Conservation (phyloP, 2,888 invertebrate genomes). For the Lepas anatifera region DNA sequence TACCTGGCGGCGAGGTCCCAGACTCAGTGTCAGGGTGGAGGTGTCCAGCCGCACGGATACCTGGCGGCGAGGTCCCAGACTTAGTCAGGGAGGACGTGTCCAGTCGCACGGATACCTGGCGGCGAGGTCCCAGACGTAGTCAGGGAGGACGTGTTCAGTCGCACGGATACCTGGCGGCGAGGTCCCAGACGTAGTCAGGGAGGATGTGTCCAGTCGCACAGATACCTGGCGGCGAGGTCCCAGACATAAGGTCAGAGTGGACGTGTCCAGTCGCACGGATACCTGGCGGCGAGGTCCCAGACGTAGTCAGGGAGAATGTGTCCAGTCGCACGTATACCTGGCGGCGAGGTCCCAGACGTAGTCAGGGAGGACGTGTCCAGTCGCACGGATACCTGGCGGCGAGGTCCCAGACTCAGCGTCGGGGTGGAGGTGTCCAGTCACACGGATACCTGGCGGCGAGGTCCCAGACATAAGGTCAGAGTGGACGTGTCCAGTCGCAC, state of each 20-base stretch:
- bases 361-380: slow-evolving; percentile 69
- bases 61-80: slow-evolving; percentile 28
- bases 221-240: slow-evolving; percentile 33
- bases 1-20: slow-evolving; percentile 32
- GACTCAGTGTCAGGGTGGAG: slow-evolving; percentile 65
- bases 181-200: no score
- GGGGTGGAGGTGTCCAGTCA: slow-evolving; percentile 65
- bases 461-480: no score
- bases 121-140: no score
- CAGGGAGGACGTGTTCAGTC: slow-evolving; percentile 63
- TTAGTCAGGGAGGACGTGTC: slow-evolving; percentile 70
- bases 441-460: slow-evolving; percentile 40
- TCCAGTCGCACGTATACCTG: slow-evolving; percentile 56
- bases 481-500: slow-evolving; percentile 66
- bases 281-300: slow-evolving; percentile 33
- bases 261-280: slow-evolving; percentile 59
- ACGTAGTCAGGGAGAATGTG: slow-evolving; percentile 62
- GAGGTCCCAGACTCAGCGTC: slow-evolving; percentile 57
- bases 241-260: slow-evolving; percentile 67
- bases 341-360: no score
- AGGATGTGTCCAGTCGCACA: slow-evolving; percentile 64
- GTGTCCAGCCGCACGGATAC: slow-evolving; percentile 60
- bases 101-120: slow-evolving; percentile 49
- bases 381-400: slow-evolving; percentile 44
- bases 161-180: slow-evolving; percentile 42